Evolutionary conservation across 2,888 invertebrate species (phyloP).

Genomic region (Acleris holmiana): DNA sequence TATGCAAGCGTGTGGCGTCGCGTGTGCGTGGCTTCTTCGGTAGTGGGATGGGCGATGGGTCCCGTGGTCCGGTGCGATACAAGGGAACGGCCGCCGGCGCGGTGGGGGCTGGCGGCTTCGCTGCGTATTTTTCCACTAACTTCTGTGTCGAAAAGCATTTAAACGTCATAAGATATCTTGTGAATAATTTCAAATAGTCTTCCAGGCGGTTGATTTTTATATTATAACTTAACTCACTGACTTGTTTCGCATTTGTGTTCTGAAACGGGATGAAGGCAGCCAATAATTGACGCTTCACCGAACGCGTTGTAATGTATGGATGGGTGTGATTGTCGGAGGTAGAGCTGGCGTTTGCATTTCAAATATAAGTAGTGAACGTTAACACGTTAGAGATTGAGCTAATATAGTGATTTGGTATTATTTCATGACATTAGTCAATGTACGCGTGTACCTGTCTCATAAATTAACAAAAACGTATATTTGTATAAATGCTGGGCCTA

Average conservation of each 20-base stretch:
- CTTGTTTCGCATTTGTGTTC: constrained; percentile 54
- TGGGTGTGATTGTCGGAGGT: constrained; percentile 17
- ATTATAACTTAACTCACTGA: constrained; percentile 35
- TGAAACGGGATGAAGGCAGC: not conserved
- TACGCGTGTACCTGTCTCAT: constrained; percentile 73
- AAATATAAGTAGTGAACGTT: constrained; percentile 37
- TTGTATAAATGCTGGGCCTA: constrained; percentile 66
- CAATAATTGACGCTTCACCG: constrained; percentile 19
- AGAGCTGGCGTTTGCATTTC: constrained; percentile 32
- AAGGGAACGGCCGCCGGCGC: constrained; percentile 56
- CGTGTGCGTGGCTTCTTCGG: constrained; percentile 72
- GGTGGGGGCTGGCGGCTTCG: constrained; percentile 52
- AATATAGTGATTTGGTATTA: constrained; percentile 56
- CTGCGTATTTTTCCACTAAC: constrained; percentile 40
- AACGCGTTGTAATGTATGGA: constrained; percentile 11
- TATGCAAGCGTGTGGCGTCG: constrained; percentile 77
- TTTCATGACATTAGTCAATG: constrained; percentile 70
- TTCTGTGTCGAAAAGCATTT: constrained; percentile 35
- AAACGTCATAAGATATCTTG: constrained; percentile 28
- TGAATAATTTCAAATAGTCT: constrained; percentile 62
- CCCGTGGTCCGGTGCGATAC: constrained; percentile 50
- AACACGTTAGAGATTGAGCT: constrained; percentile 41
- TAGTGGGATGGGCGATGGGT: not conserved
- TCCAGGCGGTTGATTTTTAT: constrained; percentile 69
- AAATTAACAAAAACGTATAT: constrained; percentile 53